Percentiles rank a stretch among this genome's conserved stretches.
phyloP scores from a whole-genome alignment of 2,797 vertebrate species.

The Tenualosa ilisha region DNA sequence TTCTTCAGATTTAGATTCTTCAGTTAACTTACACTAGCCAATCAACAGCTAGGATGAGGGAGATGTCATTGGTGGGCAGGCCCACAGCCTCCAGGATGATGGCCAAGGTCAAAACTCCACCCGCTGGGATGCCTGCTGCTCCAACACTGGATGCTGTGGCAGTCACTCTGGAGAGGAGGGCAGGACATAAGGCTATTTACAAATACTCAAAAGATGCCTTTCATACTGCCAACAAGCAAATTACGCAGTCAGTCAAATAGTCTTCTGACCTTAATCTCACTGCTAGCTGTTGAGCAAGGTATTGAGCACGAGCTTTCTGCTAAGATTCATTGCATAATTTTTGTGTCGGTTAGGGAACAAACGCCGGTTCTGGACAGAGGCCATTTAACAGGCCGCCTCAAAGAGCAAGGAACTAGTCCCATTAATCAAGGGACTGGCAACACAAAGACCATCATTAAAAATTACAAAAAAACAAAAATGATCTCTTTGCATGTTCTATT shows the following conservation, averaged over 20 bases:
- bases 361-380: neutral
- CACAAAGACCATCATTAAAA: too few relatives aligned
- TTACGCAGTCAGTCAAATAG: neutral
- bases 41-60: slow-evolving; percentile 88
- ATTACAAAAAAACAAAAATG: too few relatives aligned
- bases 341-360: neutral
- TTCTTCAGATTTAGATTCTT: neutral
- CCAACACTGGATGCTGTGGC: slow-evolving; percentile 91
- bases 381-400: neutral
- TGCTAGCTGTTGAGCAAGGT: neutral
- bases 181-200: slow-evolving; percentile 23
- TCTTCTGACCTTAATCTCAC: neutral
- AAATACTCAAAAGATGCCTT: neutral
- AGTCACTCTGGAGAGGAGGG: slow-evolving; percentile 73
- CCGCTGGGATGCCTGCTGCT: slow-evolving; percentile 87
- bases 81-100: slow-evolving; percentile 87
- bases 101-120: slow-evolving; percentile 85
- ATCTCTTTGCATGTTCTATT: too few relatives aligned
- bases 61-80: slow-evolving; percentile 85
- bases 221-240: neutral
- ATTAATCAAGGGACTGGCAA: neutral
- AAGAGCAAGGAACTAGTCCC: neutral
- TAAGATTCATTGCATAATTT: neutral
- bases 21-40: slow-evolving; percentile 87
- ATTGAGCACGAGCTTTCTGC: neutral